Evolutionary conservation across 1,140 invertebrate genomes (phyloP).

Genomic region (Pseudomyrmex sp.): DNA sequence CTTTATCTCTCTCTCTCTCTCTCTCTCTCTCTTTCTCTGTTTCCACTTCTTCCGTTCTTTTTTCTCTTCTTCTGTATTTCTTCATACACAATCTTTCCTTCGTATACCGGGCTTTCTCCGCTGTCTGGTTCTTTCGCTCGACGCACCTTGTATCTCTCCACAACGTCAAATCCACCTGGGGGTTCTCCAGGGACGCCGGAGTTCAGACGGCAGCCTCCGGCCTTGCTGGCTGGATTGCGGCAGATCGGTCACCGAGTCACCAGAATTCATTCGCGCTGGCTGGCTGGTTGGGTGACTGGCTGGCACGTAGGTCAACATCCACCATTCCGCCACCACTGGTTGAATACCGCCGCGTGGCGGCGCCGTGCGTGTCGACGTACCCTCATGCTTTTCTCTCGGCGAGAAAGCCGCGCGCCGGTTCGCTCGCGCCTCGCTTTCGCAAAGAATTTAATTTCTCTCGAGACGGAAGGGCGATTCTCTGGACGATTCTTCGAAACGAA

Average conservation of each 20-base stretch:
- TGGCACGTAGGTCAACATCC: constrained; percentile 64
- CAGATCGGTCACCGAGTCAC: constrained; percentile 56
- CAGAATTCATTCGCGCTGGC: constrained; percentile 15
- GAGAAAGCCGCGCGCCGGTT: constrained; percentile 4
- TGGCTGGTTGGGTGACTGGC: constrained; percentile 22
- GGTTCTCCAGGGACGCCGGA: constrained; percentile 37
- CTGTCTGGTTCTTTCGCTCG: constrained; percentile 11
- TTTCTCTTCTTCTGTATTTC: not conserved
- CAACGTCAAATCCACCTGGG: constrained; percentile 37
- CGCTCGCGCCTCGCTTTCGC: not conserved
- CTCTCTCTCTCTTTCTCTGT: not conserved
- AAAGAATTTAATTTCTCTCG: constrained; percentile 60
- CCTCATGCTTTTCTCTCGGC: constrained; percentile 25
- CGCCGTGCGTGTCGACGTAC: constrained; percentile 53
- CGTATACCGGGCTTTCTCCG: constrained; percentile 11
- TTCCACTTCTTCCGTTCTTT: not conserved
- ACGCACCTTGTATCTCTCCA: constrained; percentile 25
- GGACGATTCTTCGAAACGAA: not conserved
- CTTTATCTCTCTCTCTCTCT: not conserved
- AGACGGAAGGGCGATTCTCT: constrained; percentile 14
- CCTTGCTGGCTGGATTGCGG: not conserved
- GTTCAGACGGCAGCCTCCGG: constrained; percentile 21
- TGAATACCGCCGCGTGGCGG: constrained; percentile 63
- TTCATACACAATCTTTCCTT: not conserved
- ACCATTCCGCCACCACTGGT: constrained; percentile 60